Base-by-base conservation (phyloP, 2,888 invertebrate genomes). In the Ceramica pisi region DNA sequence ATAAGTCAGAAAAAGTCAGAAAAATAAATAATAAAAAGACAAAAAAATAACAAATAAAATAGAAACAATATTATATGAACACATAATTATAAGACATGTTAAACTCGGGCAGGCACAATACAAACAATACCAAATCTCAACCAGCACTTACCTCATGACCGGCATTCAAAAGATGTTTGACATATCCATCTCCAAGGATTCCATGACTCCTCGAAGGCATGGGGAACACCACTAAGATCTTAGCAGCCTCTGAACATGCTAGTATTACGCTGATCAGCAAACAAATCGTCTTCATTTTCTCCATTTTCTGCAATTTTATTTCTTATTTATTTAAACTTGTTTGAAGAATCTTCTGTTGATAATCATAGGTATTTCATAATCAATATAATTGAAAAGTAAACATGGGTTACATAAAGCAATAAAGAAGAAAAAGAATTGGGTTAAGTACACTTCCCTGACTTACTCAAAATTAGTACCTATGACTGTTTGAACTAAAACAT, bases 141-240 rank as follows among this genome's bases (percentile, higher is more conserved):
- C 14, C 23, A 23, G 16, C 12, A 67, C 80, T 74, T 48, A 91
- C 91, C 88, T 91, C 87, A 80, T 91, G 90, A 9, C 90, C 90
- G 14, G 86, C 89, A 9, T 86, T 82, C 12, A 88, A 62, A 26
- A 92, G 79, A 75, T 87, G 81, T 56, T 76, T 85, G 31, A 89
- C 87, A 5, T 87, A 48, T 16, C 84, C 91, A 23, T 87, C 82
- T 2, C 90, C 89, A 5, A 92, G 83, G n/a, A 83, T 90, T 1
- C 71, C 74, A 53, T 91, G 91, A 78, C 92, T 92, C 26, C 65
- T 87, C 0, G 80, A 51, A 0, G 90, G 88, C 21, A 88, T 57
- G 0, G 91, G 88, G 38, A 86, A 88, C 1, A 91, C 80, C 6
- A 90, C 75, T 23, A 92, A 71, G 12, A 91, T 80, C 23, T 84